Percentiles rank a stretch among this genome's conserved stretches.
Evolutionary conservation across 2,888 invertebrate genomes (phyloP).

Genomic region (Acleris laterana): DNA sequence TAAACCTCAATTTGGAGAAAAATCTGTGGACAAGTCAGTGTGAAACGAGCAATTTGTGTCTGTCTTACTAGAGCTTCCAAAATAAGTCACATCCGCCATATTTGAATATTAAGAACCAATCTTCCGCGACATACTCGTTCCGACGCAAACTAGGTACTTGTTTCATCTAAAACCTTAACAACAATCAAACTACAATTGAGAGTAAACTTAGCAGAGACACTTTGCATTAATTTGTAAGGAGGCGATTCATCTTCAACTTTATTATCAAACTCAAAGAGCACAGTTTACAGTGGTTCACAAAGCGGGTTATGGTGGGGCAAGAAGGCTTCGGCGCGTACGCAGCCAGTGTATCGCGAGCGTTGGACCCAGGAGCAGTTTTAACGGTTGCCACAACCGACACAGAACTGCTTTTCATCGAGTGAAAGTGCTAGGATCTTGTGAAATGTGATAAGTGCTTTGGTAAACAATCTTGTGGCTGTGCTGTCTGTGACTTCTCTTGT

Average conservation of each 20-base stretch:
- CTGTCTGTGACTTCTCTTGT: slow-evolving; percentile 2
- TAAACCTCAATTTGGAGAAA: no score
- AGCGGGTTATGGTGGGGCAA: slow-evolving; percentile 52
- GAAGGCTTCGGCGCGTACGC: slow-evolving; percentile 57
- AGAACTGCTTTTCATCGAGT: slow-evolving; percentile 65
- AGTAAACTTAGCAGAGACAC: slow-evolving; percentile 33
- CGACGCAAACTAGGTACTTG: no score
- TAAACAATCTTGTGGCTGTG: slow-evolving; percentile 33
- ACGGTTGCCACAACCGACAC: slow-evolving; percentile 59
- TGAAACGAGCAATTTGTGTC: no score
- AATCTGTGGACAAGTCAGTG: no score
- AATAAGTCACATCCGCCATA: no score
- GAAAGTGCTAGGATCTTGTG: slow-evolving; percentile 68
- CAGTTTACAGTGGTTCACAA: neutral
- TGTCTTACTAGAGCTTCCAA: no score
- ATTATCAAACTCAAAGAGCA: neutral
- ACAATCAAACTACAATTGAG: slow-evolving; percentile 34
- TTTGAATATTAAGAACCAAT: neutral
- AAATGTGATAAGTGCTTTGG: slow-evolving; percentile 52
- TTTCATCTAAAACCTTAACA: slow-evolving; percentile 18
- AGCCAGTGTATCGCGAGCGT: slow-evolving; percentile 63
- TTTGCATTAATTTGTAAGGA: slow-evolving; percentile 21
- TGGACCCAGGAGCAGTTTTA: slow-evolving; percentile 55
- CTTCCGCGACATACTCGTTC: neutral
- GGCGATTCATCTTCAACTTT: neutral